phyloP scores from a whole-genome alignment of 1,140 invertebrate species.

The Pachyrhynchus sulphureomaculatus region DNA sequence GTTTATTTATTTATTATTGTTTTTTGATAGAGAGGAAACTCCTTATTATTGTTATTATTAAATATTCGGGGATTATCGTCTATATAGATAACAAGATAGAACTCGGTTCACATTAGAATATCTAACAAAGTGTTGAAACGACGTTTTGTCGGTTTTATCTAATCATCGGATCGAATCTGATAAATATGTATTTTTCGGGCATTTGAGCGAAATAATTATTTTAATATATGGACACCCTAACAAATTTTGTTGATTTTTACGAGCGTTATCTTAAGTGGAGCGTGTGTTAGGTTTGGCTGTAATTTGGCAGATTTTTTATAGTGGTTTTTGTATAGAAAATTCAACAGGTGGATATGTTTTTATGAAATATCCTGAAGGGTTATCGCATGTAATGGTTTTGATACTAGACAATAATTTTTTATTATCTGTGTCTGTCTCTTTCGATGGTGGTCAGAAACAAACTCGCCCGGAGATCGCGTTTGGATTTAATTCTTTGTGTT shows the following conservation, averaged over 20 bases:
- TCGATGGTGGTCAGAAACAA: no score
- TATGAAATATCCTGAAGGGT: no score
- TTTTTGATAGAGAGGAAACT: neutral
- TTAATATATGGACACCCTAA: constrained; percentile 10
- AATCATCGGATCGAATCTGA: constrained; percentile 12
- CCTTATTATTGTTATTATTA: neutral
- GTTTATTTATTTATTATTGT: neutral
- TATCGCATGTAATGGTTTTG: no score
- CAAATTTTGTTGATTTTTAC: constrained; percentile 13
- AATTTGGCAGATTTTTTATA: neutral
- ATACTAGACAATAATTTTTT: no score
- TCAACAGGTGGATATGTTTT: no score
- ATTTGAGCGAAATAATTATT: constrained; percentile 9
- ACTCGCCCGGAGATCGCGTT: no score
- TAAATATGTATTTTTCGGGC: constrained; percentile 3
- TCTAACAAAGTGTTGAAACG: constrained; percentile 27
- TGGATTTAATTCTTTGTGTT: no score
- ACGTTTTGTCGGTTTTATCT: constrained; percentile 22
- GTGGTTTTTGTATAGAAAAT: neutral
- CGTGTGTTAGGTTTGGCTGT: no score
- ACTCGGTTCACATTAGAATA: no score
- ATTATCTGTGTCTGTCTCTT: no score
- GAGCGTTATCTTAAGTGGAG: neutral
- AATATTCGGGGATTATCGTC: neutral
- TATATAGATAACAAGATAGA: neutral